Conservation (phyloP, 1,140 invertebrate genomes). For the Formica selysi region DNA sequence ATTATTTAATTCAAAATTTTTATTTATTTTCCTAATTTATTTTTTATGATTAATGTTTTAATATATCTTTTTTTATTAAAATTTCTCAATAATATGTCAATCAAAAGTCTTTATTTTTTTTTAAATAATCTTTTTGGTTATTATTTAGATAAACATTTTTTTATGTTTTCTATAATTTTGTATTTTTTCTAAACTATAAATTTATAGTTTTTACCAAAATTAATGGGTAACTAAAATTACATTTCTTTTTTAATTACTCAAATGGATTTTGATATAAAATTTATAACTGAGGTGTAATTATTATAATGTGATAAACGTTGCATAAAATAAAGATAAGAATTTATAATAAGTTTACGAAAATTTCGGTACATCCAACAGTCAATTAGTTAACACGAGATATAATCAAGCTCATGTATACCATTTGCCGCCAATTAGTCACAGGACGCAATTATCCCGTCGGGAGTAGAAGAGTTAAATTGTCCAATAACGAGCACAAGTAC, state of each 20-base stretch:
- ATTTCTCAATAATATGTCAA: not conserved
- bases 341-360: not conserved
- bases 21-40: not conserved
- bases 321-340: not conserved
- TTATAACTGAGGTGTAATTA: not conserved
- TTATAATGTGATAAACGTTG: not conserved
- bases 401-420: constrained; percentile 38
- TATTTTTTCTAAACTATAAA: not conserved
- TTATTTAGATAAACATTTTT: not conserved
- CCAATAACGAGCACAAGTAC: constrained; percentile 27
- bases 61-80: not conserved
- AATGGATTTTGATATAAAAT: not conserved
- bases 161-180: not conserved
- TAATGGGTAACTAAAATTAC: not conserved
- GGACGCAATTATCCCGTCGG: constrained; percentile 27
- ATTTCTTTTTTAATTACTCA: not conserved
- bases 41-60: not conserved
- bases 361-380: not conserved
- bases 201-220: not conserved
- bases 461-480: constrained; percentile 42
- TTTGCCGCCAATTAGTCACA: constrained; percentile 45
- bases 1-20: not conserved
- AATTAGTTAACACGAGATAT: constrained; percentile 26
- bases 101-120: not conserved
- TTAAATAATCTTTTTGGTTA: not conserved